Evolutionary conservation across 2,113 vertebrate species (phyloP), one percentile per base, ranked within the genome.

Genomic region (Scartelaos histophorus): DNA sequence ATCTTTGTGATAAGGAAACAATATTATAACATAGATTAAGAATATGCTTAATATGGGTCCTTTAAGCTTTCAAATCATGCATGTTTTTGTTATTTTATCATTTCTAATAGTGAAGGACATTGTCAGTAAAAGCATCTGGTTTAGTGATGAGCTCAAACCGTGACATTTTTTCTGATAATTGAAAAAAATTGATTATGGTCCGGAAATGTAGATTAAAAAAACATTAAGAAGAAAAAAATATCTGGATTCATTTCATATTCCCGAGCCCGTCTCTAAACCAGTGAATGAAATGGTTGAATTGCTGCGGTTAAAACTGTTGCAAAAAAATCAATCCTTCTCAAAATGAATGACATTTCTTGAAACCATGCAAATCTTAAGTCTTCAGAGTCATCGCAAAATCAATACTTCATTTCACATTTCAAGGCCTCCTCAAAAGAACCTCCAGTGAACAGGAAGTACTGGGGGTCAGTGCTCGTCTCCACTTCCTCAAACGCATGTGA

Each of bases 401-500:
- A 35, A 61, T 61, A 29, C 13, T 17, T 29, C 56, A 17, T 61
- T 61, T 17, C 58, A 61, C 58, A 61, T 29, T 61, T 34, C 25
- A 34, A 29, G 15, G 58, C 58, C 29, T 15, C 0, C 16, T n/a
- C 51, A 10, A 21, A 25, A 13, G 22, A 12, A 24, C 45, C 47
- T 66, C 12, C 61, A 70, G 61, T 67, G 21, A 64, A 34, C 9
- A 58, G 15, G 17, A 61, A 71, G 51, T 35, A 47, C 5, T 61
- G 17, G 29, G 58, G 61, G 34, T 38, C 34, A 64, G 34, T 11
- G 61, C 7, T 34, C 61, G 19, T n/a, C 61, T 64, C 34, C 19
- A 38, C 34, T 43, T 64, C 61, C 61, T 61, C 25, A 34, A 15
- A 61, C 58, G 7, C 57, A 60, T 24, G 24, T 62, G 25, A 69